Evolutionary conservation across 2,113 vertebrate species (phyloP).

Genomic region (Acanthisitta chloris): DNA sequence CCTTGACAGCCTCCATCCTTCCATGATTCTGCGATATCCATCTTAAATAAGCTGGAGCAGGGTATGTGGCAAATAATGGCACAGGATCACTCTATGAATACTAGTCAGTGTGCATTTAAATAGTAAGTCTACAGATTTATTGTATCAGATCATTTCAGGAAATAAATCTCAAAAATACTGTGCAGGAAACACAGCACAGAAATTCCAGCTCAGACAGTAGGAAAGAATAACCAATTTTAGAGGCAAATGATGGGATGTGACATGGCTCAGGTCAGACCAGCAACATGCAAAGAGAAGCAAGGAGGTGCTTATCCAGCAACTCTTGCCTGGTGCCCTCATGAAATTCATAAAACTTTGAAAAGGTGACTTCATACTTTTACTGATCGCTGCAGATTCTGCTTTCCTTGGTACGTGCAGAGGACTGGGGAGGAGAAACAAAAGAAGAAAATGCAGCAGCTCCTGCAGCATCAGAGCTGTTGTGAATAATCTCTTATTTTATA

Average conservation of each 20-base stretch:
- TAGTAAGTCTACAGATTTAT: background rate
- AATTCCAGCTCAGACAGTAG: background rate
- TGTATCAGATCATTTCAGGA: background rate
- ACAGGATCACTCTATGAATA: background rate
- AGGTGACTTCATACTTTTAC: background rate
- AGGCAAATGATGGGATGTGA: background rate
- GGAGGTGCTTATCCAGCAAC: background rate
- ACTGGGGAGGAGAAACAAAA: background rate
- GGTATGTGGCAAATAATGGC: background rate
- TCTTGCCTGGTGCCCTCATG: background rate
- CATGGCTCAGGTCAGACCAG: background rate
- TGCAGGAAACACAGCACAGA: background rate
- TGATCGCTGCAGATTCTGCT: background rate
- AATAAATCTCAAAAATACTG: background rate
- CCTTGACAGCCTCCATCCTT: background rate
- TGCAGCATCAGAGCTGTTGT: background rate
- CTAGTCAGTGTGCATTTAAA: background rate
- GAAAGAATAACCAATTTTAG: background rate
- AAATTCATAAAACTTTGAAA: background rate
- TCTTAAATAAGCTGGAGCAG: background rate
- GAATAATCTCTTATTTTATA: background rate
- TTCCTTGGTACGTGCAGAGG: background rate
- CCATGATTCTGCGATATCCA: background rate
- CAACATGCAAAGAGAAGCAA: background rate
- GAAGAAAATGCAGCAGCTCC: background rate